A percentile compares a stretch with the other conserved stretches of the same genome.
Evolutionary conservation across 2,113 vertebrate species (phyloP).

Genomic region (Brachirus orientalis): DNA sequence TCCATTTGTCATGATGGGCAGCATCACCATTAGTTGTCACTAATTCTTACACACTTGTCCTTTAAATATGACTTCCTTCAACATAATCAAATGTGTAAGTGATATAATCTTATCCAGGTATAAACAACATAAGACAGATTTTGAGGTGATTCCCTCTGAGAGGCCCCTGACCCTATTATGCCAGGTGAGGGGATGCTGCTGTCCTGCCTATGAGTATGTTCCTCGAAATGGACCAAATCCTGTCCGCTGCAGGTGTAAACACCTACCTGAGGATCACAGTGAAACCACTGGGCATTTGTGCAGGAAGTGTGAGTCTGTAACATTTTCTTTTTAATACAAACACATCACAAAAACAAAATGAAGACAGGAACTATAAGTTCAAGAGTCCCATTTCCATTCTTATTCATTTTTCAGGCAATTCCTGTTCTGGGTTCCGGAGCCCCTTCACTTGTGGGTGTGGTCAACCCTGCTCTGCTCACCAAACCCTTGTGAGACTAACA

Average conservation of each 20-base stretch:
- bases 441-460: conserved; percentile 89
- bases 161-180: conserved; percentile 86
- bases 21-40: no score
- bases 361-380: neutral
- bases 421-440: conserved; percentile 88
- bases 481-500: conserved; percentile 76
- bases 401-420: conserved; percentile 78
- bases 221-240: conserved; percentile 82
- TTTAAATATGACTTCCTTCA: neutral
- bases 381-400: neutral
- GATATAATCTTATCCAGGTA: conserved; percentile 78
- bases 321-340: neutral
- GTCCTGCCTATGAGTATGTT: conserved; percentile 82
- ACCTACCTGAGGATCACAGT: conserved; percentile 86
- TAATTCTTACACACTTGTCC: no score
- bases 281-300: conserved; percentile 77
- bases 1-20: no score
- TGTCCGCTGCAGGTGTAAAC: conserved; percentile 90
- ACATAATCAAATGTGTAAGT: neutral
- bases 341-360: neutral
- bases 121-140: conserved; percentile 92
- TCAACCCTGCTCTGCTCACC: conserved; percentile 85
- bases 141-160: conserved; percentile 82
- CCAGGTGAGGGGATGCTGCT: conserved; percentile 78
- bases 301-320: conserved; percentile 84